Evolutionary conservation across 2,888 invertebrate species (phyloP), one percentile per base, ranked within the genome.

Genomic region (Antheraea assamensis): DNA sequence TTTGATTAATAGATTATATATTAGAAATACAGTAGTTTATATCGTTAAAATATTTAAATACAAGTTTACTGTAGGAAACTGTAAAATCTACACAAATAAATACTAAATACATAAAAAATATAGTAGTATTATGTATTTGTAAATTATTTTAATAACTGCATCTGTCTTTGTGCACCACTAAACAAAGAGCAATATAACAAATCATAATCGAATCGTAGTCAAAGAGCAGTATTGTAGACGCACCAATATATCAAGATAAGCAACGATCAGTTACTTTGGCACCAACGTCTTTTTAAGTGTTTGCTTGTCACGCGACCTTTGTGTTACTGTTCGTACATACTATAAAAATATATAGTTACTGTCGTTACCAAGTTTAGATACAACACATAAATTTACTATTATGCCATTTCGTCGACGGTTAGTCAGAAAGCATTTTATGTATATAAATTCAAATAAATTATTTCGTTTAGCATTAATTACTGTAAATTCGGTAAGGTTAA

Each of bases 211-310:
- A 58, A 35, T 55, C 24, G 31, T 30, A 24, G 5, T 66, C 24
- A 35, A 74, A 68, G 68, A 27, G 52, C 30, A 76, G 76, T n/a
- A n/a, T 78, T 80, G 75, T 73, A 76, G 78, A 79, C 77, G 74
- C 79, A 83, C 81, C 85, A 73, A 86, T 85, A 80, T 81, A 80
- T 80, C 79, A 79, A 75, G 78, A 80, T 80, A 82, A 81, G 82
- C 77, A 79, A 80, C 78, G 75, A 81, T 84, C 80, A 79, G 83
- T 86, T 83, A 85, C 85, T 87, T 88, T 85, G 83, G 85, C 85
- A 82, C 80, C 78, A 76, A 74, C 77, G 79, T 83, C 79, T 76
- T 74, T 77, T 71, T 58, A 52, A 75, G 75, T 78, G 77, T 78
- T 1, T 73, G 71, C 58, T 19, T 21, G 55, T 72, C 88, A 88